Percentiles rank a stretch among this genome's conserved stretches.
phyloP scores from a whole-genome alignment of 2,113 vertebrate species.

The Neolamprologus falcicula region DNA sequence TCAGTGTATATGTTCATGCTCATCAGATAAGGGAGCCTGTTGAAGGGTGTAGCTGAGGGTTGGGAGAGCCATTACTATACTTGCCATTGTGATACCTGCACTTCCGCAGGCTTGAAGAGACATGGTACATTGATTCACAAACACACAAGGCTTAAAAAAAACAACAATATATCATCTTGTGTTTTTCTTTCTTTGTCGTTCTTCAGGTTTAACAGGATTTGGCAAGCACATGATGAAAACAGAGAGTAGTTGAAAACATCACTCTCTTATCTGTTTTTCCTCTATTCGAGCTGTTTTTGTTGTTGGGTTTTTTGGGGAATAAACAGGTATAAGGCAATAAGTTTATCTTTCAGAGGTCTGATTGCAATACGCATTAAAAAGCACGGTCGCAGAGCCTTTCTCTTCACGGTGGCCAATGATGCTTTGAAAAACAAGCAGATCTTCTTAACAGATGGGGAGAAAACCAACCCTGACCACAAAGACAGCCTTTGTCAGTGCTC shows the following conservation, averaged over 20 bases:
- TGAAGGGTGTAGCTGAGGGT: conserved; percentile 51
- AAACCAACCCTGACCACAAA: conserved; percentile 59
- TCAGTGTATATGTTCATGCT: conserved; percentile 13
- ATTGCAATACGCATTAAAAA: conserved; percentile 13
- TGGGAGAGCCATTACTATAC: conserved; percentile 28
- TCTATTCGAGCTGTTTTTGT: background rate
- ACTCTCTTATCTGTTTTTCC: background rate
- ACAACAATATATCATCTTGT: conserved; percentile 11
- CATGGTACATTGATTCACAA: conserved; percentile 51
- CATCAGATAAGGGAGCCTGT: conserved; percentile 61
- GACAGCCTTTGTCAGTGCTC: conserved; percentile 61
- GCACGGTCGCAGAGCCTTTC: conserved; percentile 16
- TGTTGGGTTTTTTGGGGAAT: background rate
- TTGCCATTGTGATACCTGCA: conserved; percentile 52
- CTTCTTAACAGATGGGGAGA: conserved; percentile 35
- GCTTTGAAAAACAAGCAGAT: conserved; percentile 62
- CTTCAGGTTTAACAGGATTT: conserved; percentile 40
- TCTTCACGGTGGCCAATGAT: conserved; percentile 58
- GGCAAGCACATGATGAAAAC: conserved; percentile 1
- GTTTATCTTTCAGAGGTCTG: background rate
- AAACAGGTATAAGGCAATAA: background rate
- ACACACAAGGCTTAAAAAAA: conserved; percentile 18
- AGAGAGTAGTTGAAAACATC: background rate
- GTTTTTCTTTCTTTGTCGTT: background rate
- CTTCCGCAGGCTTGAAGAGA: conserved; percentile 34